Evolutionary conservation across 2,888 invertebrate species (phyloP).

Genomic region (Caenorhabditis zanzibari): DNA sequence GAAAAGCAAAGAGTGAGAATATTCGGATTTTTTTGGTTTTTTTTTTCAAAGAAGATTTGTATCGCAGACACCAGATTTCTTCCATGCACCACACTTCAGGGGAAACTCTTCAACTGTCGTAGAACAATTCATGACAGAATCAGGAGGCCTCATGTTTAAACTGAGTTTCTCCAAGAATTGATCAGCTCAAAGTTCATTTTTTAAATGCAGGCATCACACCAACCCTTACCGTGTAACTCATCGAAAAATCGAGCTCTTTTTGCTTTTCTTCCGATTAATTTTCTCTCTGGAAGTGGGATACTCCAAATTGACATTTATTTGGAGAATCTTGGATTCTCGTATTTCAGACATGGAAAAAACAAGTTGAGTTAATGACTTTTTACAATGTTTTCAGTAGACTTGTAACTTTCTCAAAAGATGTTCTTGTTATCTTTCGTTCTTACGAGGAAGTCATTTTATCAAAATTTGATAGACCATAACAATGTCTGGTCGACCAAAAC

Average conservation of each 20-base stretch:
- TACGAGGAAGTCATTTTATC: slow-evolving; percentile 20
- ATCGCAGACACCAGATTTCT: slow-evolving; percentile 69
- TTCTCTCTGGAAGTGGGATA: slow-evolving; percentile 53
- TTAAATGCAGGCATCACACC: background rate
- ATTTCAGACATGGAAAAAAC: background rate
- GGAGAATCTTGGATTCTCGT: too few relatives aligned
- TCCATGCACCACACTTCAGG: slow-evolving; percentile 68
- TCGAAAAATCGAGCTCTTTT: slow-evolving; percentile 53
- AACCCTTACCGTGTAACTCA: slow-evolving; percentile 43
- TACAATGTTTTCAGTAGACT: background rate
- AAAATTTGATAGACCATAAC: slow-evolving; percentile 12
- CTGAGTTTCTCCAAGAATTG: slow-evolving; percentile 49
- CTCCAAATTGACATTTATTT: slow-evolving; percentile 39
- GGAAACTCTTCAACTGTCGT: slow-evolving; percentile 65
- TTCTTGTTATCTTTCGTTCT: slow-evolving; percentile 24
- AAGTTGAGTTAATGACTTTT: background rate
- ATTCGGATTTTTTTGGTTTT: too few relatives aligned
- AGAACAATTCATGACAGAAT: slow-evolving; percentile 52
- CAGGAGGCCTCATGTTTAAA: slow-evolving; percentile 19
- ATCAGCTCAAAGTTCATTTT: slow-evolving; percentile 3
- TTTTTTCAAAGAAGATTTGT: too few relatives aligned
- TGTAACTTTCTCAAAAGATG: background rate
- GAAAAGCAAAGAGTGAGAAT: background rate
- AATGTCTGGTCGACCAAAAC: slow-evolving; percentile 3
- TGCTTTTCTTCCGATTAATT: slow-evolving; percentile 42